Base-by-base conservation (phyloP, 2,113 vertebrate genomes). In the Stigmatopora argus region DNA sequence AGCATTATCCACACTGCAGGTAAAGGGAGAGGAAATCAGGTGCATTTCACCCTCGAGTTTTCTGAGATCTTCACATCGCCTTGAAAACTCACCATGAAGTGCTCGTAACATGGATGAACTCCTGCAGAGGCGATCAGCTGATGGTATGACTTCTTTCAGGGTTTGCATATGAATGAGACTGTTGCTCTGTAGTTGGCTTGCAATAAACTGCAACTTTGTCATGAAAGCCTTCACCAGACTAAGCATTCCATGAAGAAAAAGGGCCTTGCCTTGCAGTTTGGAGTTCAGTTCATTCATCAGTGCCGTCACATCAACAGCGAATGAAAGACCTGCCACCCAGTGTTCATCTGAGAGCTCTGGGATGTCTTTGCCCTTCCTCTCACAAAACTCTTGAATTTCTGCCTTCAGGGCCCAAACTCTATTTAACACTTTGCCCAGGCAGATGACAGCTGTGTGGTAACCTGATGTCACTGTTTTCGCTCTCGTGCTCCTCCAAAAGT, bases 261-360 rank as follows among this genome's bases (percentile, higher is more conserved):
- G 62, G 13, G 55, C 74, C 48, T 74, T 77, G 66, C 71, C n/a
- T 64, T 83, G 70, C 62, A 81, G 67, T 62, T 70, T 72, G 51
- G 38, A 55, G 11, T 81, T 81, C 3, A 83, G 63, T 83, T 83
- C 52, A 65, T 78, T 81, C 70, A 81, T 70, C 11, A 58, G 62
- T 65, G 62, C 41, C 56, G 41, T 70, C 62, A 59, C 62, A 51
- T 51, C 62, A 35, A 64, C 52, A 59, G 52, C 45, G 69, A 77
- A 82, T 56, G 23, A 66, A 14, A 80, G 9, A 44, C 75, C 74
- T 72, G 66, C 61, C 60, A 78, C 44, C 67, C 75, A 77, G 38
- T 9, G 38, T 9, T 41, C 38, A 41, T 41, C 10, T 41, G 38
- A 41, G 38, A 41, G 38, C 38, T 72, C 61, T 56, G 66, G 60